phyloP scores from a whole-genome alignment of 2,797 vertebrate genomes.

The Syncerus caffer region DNA sequence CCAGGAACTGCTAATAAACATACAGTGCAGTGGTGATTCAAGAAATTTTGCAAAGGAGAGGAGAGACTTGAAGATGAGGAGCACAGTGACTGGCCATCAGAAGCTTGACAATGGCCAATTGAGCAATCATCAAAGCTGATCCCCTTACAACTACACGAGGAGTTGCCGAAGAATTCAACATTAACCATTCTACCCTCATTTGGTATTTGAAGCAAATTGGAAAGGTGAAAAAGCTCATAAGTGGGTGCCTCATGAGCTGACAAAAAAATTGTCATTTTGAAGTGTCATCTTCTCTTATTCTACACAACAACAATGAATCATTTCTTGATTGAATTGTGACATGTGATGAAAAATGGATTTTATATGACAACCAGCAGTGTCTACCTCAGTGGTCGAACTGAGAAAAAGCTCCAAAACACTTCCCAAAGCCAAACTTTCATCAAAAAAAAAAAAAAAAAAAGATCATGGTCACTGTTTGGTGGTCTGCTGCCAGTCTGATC shows the following conservation, averaged over 20 bases:
- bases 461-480: neutral
- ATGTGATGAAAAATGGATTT: neutral
- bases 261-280: neutral
- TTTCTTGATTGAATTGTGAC: neutral
- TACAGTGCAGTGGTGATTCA: neutral
- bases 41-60: neutral
- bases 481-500: neutral
- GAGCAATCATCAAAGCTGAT: neutral
- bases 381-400: neutral
- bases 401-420: neutral
- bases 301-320: neutral
- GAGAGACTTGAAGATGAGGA: neutral
- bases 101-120: neutral
- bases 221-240: neutral
- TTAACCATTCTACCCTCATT: neutral
- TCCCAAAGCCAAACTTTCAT: neutral
- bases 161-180: rapidly evolving
- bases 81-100: neutral
- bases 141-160: neutral
- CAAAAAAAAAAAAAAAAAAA: neutral
- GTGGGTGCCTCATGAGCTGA: neutral
- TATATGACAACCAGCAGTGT: neutral
- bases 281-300: neutral
- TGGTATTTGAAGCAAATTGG: neutral
- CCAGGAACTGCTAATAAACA: neutral